Conservation (phyloP, 2,797 vertebrate species). For the Danio tinwini region DNA sequence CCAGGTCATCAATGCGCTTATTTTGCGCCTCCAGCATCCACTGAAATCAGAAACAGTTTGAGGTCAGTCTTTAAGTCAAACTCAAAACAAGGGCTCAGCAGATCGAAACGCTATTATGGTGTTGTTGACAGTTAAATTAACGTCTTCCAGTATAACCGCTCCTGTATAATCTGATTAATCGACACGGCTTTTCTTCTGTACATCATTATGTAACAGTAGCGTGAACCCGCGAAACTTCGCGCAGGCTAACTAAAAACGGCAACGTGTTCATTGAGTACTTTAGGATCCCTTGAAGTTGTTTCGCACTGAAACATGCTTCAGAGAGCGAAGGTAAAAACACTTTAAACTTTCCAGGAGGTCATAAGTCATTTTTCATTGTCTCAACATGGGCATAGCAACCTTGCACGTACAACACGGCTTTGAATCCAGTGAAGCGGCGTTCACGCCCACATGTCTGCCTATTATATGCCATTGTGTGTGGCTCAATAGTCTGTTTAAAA, state of each 20-base stretch:
- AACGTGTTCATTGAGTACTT: neutral
- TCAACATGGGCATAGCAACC: neutral
- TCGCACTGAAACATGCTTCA: neutral
- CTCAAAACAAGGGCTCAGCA: neutral
- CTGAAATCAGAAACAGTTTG: conserved; percentile 66
- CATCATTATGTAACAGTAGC: neutral
- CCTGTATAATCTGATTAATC: neutral
- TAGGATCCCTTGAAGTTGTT: neutral
- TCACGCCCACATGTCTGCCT: conserved; percentile 6
- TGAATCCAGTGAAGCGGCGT: neutral
- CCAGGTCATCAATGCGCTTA: conserved; percentile 86
- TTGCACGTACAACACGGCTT: conserved; percentile 58
- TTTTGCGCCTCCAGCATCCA: conserved; percentile 87
- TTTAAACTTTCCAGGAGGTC: conserved; percentile 8
- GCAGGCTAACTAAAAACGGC: neutral
- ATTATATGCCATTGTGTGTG: neutral
- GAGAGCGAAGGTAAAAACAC: neutral
- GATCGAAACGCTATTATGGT: neutral
- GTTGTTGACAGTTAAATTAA: neutral
- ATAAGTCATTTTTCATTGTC: conserved; percentile 30
- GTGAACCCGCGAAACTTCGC: neutral
- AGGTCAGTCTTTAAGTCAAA: neutral
- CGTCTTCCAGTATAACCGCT: conserved; percentile 17
- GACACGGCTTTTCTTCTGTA: neutral
- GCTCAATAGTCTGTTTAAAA: neutral